phyloP scores from a whole-genome alignment of 2,888 invertebrate species.

The Ophion obscuratus region DNA sequence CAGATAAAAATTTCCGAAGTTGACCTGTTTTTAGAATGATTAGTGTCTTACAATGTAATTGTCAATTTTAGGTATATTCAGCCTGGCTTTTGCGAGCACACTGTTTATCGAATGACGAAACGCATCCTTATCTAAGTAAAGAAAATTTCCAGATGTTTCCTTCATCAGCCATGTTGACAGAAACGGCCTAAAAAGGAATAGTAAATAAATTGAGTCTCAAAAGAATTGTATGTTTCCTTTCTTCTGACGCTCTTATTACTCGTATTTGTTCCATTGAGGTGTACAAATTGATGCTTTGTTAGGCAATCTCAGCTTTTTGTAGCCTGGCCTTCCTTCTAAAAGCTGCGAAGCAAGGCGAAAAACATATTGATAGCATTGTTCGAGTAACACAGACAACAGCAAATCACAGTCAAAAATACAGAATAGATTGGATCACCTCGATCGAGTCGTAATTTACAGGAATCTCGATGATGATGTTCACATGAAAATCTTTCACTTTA shows the following conservation, averaged over 20 bases:
- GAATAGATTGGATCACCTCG: constrained; percentile 69
- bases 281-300: constrained; percentile 17
- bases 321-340: constrained; percentile 63
- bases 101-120: constrained; percentile 86
- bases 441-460: constrained; percentile 55
- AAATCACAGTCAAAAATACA: neutral
- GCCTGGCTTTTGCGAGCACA: constrained; percentile 68
- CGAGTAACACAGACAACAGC: neutral
- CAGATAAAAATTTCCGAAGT: too few relatives aligned
- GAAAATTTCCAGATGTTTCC: too few relatives aligned
- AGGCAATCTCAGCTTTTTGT: constrained; percentile 67
- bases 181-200: constrained; percentile 75
- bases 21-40: neutral
- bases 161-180: constrained; percentile 84
- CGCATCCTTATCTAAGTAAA: constrained; percentile 83
- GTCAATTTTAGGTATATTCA: neutral
- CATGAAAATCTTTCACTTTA: too few relatives aligned
- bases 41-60: constrained; percentile 24
- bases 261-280: constrained; percentile 65
- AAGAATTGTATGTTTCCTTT: neutral
- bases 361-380: neutral
- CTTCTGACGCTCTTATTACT: constrained; percentile 40
- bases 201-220: neutral
- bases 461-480: too few relatives aligned
- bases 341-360: constrained; percentile 15